Base-by-base conservation (phyloP, 2,888 invertebrate genomes). In the Rotaria macrura region DNA sequence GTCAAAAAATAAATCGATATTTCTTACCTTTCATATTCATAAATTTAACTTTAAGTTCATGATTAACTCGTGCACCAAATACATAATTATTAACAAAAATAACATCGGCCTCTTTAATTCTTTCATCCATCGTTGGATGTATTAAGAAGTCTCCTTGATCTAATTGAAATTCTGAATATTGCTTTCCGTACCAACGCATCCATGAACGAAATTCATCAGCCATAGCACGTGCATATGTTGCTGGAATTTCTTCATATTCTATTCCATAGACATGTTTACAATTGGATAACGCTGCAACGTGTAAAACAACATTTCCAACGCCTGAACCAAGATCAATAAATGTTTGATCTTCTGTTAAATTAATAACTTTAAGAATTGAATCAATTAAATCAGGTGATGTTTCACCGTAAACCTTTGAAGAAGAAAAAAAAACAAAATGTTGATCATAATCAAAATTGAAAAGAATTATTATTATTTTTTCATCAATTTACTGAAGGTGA, bases 71-170 rank as follows among this genome's bases (percentile, higher is more conserved):
- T 47, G 99, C 97, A 23, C 97, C 97, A 91, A 99, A 99, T 72
- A 98, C 99, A 92, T 96, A 99, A 93, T 99, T 99, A 92, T 99
- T 99, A 72, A 99, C 98, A 92, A 99, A 99, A 87, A 99, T 96
- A 89, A 99, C 94, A 65, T 92, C 92, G 1, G 86, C 54, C 57
- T 86, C 65, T 34, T 57, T 52, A 6, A 86, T 85, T n/a, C 52
- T 34, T 23, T 86, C 86, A 57, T 86, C 85, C 17, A 86, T 79
- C 72, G 38, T 79, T 57, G n/a, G 47, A 7, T 49, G 54, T 9
- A 40, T 93, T 88, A 99, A 92, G 92, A 99, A 99, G 91, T 99
- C 97, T 79, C 97, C 98, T 89, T 95, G 95, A 88, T 96, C 94
- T 89, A 92, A 87, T 88, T 89, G 88, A 52, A 88, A 89, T 84